Conservation (phyloP, 53 echinoderm and acorn worm species). For the Hippasteria phrygiana region DNA sequence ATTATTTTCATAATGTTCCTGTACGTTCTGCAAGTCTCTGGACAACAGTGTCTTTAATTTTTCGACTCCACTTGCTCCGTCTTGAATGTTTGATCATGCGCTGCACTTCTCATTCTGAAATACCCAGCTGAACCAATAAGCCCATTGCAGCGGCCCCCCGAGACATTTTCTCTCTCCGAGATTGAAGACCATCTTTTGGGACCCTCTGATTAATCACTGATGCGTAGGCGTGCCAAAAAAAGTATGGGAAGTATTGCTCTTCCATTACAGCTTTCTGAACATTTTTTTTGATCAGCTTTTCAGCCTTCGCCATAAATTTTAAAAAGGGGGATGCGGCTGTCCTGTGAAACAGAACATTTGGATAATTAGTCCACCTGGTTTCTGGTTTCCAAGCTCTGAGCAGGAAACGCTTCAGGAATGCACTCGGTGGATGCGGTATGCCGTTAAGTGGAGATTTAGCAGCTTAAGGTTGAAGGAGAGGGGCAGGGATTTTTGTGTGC, state of each 20-base stretch:
- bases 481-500: no score
- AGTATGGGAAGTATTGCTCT: no score
- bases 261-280: no score
- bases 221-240: no score
- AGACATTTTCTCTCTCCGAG: neutral
- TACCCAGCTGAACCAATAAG: neutral
- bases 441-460: constrained; percentile 1
- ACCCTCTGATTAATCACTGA: no score
- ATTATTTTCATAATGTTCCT: no score
- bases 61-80: neutral
- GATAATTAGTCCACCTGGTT: constrained; percentile 5
- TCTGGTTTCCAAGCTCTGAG: neutral
- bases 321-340: neutral
- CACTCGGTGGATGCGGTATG: neutral
- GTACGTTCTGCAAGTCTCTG: no score
- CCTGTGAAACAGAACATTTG: neutral
- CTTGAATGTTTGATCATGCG: neutral
- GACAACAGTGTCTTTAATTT: neutral
- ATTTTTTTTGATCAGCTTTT: neutral
- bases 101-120: no score
- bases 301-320: neutral
- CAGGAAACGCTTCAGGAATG: neutral
- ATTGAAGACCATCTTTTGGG: no score
- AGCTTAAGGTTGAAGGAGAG: neutral
- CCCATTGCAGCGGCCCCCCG: neutral